Conservation (phyloP, 2,797 vertebrate species). For the Takifugu ocellatus region DNA sequence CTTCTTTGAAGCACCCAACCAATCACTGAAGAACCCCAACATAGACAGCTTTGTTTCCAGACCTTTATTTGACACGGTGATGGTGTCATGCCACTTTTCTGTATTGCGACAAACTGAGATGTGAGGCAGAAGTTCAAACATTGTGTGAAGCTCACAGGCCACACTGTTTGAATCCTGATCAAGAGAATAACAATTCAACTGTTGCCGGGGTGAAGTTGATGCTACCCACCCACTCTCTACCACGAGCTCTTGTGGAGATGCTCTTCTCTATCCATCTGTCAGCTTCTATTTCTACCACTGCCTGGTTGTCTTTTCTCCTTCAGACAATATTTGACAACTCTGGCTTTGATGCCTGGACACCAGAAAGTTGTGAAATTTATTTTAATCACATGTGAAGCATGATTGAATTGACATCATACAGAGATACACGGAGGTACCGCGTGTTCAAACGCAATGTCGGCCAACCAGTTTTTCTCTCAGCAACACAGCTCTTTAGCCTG, state of each 20-base stretch:
- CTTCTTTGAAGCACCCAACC: too few species aligned
- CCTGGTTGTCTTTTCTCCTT: constrained; percentile 20
- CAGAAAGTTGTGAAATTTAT: constrained; percentile 6
- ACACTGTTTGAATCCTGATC: constrained; percentile 56
- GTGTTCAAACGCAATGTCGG: constrained; percentile 20
- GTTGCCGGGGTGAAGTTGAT: constrained; percentile 44
- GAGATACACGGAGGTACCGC: neutral
- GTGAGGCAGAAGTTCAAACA: constrained; percentile 41
- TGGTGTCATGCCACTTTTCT: constrained; percentile 5
- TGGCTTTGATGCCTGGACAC: constrained; percentile 21
- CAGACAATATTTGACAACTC: constrained; percentile 35
- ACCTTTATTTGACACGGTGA: constrained; percentile 11
- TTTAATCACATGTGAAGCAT: constrained; percentile 1
- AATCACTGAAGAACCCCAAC: neutral
- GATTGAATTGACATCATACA: too few species aligned
- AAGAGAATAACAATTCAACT: constrained; percentile 55
- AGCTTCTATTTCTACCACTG: constrained; percentile 31
- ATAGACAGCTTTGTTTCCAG: constrained; percentile 1
- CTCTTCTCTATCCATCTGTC: constrained; percentile 55
- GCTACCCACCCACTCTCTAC: constrained; percentile 20
- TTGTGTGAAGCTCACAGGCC: constrained; percentile 34
- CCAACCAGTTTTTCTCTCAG: constrained; percentile 26
- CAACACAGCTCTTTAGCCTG: constrained; percentile 1
- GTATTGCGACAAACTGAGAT: constrained; percentile 36
- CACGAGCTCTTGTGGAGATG: constrained; percentile 53